Evolutionary conservation across 2,113 vertebrate genomes (phyloP), one percentile per base, ranked within the genome.

Genomic region (Psettodes erumei): DNA sequence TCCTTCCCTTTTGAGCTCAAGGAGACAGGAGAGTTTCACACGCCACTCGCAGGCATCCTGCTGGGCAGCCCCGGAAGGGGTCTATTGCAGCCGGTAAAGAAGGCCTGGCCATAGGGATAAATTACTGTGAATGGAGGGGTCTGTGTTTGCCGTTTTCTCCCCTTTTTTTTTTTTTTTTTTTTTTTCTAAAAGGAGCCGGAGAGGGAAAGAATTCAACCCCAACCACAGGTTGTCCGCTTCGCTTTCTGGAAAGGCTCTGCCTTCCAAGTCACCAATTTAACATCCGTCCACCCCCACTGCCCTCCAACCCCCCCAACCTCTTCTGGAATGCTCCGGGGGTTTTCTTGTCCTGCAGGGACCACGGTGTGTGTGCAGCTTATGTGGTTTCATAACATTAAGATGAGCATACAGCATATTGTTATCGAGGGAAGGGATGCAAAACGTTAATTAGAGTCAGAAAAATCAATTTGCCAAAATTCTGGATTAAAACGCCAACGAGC

Each of bases 11-110:
- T 91, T 86, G 85, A 90, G 91, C 79, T 58, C 67, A 91, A 86
- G 88, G 86, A 90, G 87, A 91, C 88, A 87, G 91, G 88, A 88
- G 90, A 91, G 88, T 92, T 93, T 94, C 92, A 93, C 93, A 94
- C 93, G 92, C 91, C 92, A 89, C 89, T 91, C 63, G 80, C 85
- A 68, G 91, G 86, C 86, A 65, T 93, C 93, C 92, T 79, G 92
- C 93, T 93, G 93, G 79, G 93, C 79, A 78, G 75, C 82, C 85
- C 87, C 85, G 86, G 90, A 91, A 90, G 90, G 91, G 89, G 86
- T 84, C 83, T 84, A 88, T 91, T 89, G 89, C 90, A 38, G 83
- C 76, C 58, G 78, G 86, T 85, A 91, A 89, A 93, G 84, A 87
- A 90, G 91, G 86, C 75, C 84, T 67, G 71, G 80, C 87, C 87